Conservation (phyloP, 2,888 invertebrate species). For the Tolmerus cingulatus region DNA sequence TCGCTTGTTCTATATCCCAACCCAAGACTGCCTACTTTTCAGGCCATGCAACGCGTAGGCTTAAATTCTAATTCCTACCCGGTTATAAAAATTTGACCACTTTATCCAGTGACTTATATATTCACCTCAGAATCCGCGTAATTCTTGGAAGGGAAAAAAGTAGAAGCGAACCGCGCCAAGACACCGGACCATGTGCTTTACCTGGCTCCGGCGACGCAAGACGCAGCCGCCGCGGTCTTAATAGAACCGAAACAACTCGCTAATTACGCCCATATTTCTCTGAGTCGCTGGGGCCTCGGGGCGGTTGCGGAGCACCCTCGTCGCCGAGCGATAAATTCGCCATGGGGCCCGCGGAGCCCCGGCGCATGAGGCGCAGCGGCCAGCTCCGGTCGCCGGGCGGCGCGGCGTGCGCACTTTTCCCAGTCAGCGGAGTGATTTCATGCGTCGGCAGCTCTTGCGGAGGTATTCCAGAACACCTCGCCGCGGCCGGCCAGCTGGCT, state of each 20-base stretch:
- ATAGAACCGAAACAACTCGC: conserved; percentile 1
- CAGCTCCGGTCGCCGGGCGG: not conserved
- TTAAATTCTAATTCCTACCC: not conserved
- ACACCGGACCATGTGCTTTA: not conserved
- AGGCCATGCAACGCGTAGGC: not conserved
- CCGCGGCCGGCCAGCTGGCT: not conserved
- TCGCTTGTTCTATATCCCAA: not conserved
- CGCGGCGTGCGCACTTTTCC: not conserved
- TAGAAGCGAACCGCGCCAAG: not conserved
- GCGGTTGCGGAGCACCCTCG: not conserved
- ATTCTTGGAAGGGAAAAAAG: not conserved
- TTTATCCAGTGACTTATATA: not conserved
- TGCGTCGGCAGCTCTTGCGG: conserved; percentile 5
- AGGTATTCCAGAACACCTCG: not conserved
- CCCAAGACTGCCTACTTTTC: not conserved
- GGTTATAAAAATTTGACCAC: not conserved
- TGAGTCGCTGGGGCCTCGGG: not conserved
- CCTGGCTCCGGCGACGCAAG: not conserved
- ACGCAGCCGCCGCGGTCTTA: not conserved
- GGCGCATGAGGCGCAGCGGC: not conserved
- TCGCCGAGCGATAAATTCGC: not conserved
- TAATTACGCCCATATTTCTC: conserved; percentile 13
- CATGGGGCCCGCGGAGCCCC: not conserved
- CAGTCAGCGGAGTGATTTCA: conserved; percentile 13
- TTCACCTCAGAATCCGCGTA: not conserved